Conservation (phyloP, 2,113 vertebrate genomes). For the Scomber japonicus region DNA sequence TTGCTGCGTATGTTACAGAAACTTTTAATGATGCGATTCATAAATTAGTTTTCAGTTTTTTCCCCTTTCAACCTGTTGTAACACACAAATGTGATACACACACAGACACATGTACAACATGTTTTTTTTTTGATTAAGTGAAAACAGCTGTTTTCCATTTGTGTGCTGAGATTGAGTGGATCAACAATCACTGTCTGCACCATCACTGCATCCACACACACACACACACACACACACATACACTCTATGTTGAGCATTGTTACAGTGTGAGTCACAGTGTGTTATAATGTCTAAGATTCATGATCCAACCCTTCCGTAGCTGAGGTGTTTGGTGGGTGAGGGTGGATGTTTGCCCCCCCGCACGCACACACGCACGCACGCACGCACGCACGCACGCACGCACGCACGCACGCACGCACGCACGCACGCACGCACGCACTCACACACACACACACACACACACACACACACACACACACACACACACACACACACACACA, state of each 20-base stretch:
- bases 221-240: neutral
- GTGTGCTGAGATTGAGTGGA: neutral
- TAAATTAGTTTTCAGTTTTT: neutral
- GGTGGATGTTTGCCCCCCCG: conserved; percentile 11
- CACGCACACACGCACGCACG: neutral
- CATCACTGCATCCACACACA: neutral
- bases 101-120: neutral
- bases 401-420: no score
- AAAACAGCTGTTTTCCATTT: conserved; percentile 42
- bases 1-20: neutral
- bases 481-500: neutral
- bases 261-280: conserved; percentile 21
- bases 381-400: neutral
- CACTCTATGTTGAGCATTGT: neutral
- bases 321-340: conserved; percentile 16
- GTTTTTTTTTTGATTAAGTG: neutral
- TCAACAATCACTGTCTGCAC: conserved; percentile 22
- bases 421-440: no score
- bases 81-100: neutral
- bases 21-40: neutral
- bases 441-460: neutral
- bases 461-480: neutral
- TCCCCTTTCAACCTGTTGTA: neutral
- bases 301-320: conserved; percentile 10
- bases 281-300: conserved; percentile 13